Percentiles rank a stretch among this genome's conserved stretches.
These are phyloP conservation scores for Vultur gryphus DNA, from an alignment of 2,797 vertebrate genomes.

Conservation along the genomic window DNA sequence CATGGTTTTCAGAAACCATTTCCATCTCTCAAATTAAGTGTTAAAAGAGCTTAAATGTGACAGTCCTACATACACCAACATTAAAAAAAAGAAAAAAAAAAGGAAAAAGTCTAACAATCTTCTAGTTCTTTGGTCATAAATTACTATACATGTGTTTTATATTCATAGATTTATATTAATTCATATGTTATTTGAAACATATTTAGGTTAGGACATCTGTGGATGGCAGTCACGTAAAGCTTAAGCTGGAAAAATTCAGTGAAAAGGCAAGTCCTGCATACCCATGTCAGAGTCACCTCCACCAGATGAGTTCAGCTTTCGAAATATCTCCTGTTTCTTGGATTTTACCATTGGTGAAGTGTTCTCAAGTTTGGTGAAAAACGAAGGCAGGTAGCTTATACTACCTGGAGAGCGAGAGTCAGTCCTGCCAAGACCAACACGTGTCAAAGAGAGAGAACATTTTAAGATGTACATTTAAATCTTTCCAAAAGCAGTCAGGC, in stretches of 20 bases:
- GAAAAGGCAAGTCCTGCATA: constrained; percentile 81
- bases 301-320: constrained; percentile 97
- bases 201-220: neutral
- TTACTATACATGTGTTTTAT: neutral
- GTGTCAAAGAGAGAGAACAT: neutral
- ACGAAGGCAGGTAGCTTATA: constrained; percentile 91
- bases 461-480: neutral
- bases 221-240: neutral
- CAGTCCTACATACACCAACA: neutral
- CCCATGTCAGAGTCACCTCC: constrained; percentile 95
- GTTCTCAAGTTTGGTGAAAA: constrained; percentile 98
- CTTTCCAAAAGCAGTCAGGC: neutral
- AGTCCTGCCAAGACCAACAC: constrained; percentile 74
- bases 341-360: constrained; percentile 97
- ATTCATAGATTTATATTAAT: neutral
- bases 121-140: neutral
- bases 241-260: neutral
- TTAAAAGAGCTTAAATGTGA: neutral
- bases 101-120: neutral
- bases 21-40: neutral
- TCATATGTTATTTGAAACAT: neutral
- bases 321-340: constrained; percentile 99
- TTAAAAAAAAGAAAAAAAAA: neutral
- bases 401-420: constrained; percentile 94
- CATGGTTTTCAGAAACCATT: neutral